Evolutionary conservation across 2,113 vertebrate genomes (phyloP), one percentile per base, ranked within the genome.

Genomic region (Prunella himalayana): DNA sequence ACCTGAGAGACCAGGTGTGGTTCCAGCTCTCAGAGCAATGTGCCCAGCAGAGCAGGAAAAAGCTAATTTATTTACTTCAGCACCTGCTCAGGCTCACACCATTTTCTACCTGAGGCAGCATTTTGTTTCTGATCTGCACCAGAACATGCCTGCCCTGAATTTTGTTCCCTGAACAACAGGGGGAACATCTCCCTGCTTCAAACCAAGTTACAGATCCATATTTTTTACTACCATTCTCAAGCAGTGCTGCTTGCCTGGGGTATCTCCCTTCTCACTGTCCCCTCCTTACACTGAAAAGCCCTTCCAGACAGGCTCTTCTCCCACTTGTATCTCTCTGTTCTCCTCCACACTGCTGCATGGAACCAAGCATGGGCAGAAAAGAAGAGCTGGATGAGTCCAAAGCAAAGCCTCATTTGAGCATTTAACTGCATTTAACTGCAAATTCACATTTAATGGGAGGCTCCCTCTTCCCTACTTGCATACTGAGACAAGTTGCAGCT

Each of bases 321-420:
- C 51, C 66, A 22, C 13, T 49, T 39, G 13, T 16, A 8, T 19
- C n/a, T 66, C 35, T 25, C 50, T 31, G 2, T 8, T 82, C 20
- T 77, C 49, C 23, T 68, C 70, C 20, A 11, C 27, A 27, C 23
- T 45, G 57, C 21, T 27, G 1, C 1, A 0, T 7, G 12, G 35
- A 66, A 44, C 13, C 4, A 33, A 47, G 23, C 6, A 22, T 1
- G 4, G 45, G 2, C 33, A 80, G 27, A 63, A 30, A 76, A 42
- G 5, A 45, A 70, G 45, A 42, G 7, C 19, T 76, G 35, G 20
- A 6, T 1, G 1, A 59, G 8, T 16, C 31, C 42, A 88, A 77
- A 64, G 6, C 14, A 88, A 77, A 45, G 15, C 10, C 7, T 71
- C 22, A 28, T 53, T 35, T 59, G 10, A 60, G 20, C 33, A 23